Percentiles rank a stretch among this genome's conserved stretches.
Conservation (phyloP, 2,888 invertebrate species). For the Ormyrus labotus region DNA sequence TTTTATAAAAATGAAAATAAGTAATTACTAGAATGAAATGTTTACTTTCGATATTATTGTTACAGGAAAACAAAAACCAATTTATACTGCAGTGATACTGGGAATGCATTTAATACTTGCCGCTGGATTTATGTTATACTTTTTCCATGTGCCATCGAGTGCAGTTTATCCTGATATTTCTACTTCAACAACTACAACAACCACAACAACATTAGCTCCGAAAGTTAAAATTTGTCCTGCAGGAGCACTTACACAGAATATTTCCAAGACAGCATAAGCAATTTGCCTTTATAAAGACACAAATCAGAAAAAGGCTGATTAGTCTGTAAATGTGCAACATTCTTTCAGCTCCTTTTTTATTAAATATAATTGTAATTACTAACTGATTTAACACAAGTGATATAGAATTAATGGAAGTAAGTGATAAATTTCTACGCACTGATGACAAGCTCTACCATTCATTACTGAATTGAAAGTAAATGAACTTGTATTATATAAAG, state of each 20-base stretch:
- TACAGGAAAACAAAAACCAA: conserved; percentile 79
- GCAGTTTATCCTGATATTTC: background rate
- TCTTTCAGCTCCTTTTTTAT: conserved; percentile 16
- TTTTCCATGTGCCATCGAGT: conserved; percentile 82
- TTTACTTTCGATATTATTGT: conserved; percentile 8
- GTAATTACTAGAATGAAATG: background rate
- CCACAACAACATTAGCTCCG: conserved; percentile 4
- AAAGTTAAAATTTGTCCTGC: conserved; percentile 8
- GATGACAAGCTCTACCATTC: background rate
- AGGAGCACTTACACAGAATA: background rate
- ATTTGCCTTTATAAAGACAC: background rate
- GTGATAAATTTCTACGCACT: conserved; percentile 27
- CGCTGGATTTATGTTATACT: conserved; percentile 90
- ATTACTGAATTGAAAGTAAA: conserved; percentile 20
- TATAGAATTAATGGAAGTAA: conserved; percentile 22
- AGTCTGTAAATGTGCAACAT: conserved; percentile 28
- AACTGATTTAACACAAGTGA: conserved; percentile 12
- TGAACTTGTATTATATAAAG: conserved; percentile 11
- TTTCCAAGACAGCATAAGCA: conserved; percentile 23
- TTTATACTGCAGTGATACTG: conserved; percentile 82
- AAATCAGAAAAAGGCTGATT: conserved; percentile 34
- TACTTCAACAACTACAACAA: conserved; percentile 4
- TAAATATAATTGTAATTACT: conserved; percentile 30
- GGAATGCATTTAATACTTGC: conserved; percentile 89
- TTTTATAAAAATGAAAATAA: background rate